Evolutionary conservation across 2,797 vertebrate genomes (phyloP).

Genomic region (Cyprinodon diabolis): DNA sequence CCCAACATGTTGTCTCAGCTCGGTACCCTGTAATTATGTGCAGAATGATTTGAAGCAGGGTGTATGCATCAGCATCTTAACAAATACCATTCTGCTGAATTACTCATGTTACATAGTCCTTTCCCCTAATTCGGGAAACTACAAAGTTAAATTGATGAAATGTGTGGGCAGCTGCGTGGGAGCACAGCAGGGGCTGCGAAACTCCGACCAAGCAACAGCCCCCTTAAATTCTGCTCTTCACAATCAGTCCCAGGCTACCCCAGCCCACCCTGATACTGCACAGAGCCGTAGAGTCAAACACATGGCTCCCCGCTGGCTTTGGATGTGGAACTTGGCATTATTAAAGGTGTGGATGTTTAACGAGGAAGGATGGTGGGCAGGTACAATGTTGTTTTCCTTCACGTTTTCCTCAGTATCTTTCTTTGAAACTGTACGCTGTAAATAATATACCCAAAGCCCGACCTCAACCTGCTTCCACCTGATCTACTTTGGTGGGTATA

Average conservation of each 20-base stretch:
- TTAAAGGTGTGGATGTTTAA: constrained; percentile 74
- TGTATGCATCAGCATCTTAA: constrained; percentile 43
- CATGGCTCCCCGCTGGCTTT: constrained; percentile 66
- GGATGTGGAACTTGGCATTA: constrained; percentile 67
- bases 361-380: constrained; percentile 61
- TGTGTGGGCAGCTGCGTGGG: constrained; percentile 38
- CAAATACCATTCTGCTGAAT: constrained; percentile 39
- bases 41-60: constrained; percentile 33
- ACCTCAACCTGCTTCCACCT: constrained; percentile 26
- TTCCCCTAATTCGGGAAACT: constrained; percentile 37
- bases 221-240: constrained; percentile 31
- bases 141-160: constrained; percentile 53
- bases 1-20: constrained; percentile 13
- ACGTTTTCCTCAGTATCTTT: constrained; percentile 53
- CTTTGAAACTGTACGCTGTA: constrained; percentile 55
- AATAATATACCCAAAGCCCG: constrained; percentile 44
- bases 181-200: constrained; percentile 39
- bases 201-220: constrained; percentile 44
- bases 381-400: constrained; percentile 65
- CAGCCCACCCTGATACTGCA: constrained; percentile 73
- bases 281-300: constrained; percentile 62
- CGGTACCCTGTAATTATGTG: constrained; percentile 9
- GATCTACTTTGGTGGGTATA: constrained; percentile 19
- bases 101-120: constrained; percentile 39
- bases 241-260: constrained; percentile 62